Base-by-base conservation (phyloP, 2,797 vertebrate species). In the Xenops minutus region DNA sequence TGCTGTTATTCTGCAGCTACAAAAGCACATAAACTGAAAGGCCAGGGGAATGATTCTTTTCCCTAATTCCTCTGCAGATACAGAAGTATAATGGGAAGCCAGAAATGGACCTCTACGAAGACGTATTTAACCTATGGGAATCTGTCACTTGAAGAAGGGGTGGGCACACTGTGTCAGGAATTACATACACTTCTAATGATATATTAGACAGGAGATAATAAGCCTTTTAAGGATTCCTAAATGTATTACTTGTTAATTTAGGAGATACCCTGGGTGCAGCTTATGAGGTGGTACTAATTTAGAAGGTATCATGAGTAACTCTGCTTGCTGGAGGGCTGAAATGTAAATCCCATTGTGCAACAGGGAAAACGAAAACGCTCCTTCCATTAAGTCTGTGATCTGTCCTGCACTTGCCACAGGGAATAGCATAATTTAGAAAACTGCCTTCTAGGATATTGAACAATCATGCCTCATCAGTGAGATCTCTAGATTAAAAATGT, bases 401-500 rank as follows among this genome's bases (percentile, higher is more conserved):
- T 80, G 92, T 94, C 79, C 80, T 95, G 93, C 46, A 61, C 93
- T 94, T 78, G 90, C 88, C 69, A 79, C 3, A 58, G 92, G 95
- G 92, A 83, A 91, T 66, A 55, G 85, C 73, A 88, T 93, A 94
- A 97, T 96, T 98, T 94, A 97, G 88, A 87, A 73, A 96, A 67
- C 94, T 95, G 71, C 83, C 95, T 98, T 95, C 84, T 59, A 93
- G 96, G 89, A 48, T 77, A 88, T 89, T 94, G 94, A 96, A 54
- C 78, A 92, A 91, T 95, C 96, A 80, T 61, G 44, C 92, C 96
- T 97, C 96, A 95, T 94, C 92, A 89, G 84, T 87, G 92, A 96
- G 79, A 96, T 91, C 92, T 96, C 95, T 94, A 96, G 91, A 97
- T 96, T 94, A 97, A 97, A 97, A 96, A 96, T 93, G 94, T 34